Conservation (phyloP, 92 coral and sea anemone species). For the Anthopleura xanthogrammica region DNA sequence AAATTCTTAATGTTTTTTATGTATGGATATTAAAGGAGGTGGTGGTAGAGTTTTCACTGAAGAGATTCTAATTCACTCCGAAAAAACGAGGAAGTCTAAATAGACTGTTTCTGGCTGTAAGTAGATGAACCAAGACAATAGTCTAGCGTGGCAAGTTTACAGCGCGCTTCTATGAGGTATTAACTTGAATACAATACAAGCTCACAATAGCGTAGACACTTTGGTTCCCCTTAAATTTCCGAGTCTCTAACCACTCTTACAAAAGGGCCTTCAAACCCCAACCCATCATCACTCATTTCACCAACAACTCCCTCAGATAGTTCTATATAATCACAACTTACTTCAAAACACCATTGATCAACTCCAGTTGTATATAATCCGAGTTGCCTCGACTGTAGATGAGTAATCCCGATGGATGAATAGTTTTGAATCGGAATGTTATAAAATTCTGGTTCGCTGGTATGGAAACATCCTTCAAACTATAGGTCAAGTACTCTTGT, state of each 20-base stretch:
- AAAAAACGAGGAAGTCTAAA: not conserved
- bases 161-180: not conserved
- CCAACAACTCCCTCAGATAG: not conserved
- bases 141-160: not conserved
- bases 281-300: not conserved
- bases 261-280: slow-evolving; percentile 3
- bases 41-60: not conserved
- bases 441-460: slow-evolving; percentile 30
- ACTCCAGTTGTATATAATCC: slow-evolving; percentile 64
- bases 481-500: slow-evolving; percentile 42
- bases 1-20: not conserved
- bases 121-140: not conserved
- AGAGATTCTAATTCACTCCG: not conserved
- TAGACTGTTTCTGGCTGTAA: not conserved
- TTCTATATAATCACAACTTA: slow-evolving; percentile 9
- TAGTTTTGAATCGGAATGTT: slow-evolving; percentile 67
- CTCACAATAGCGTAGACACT: not conserved
- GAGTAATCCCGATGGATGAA: slow-evolving; percentile 78
- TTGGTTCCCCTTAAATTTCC: not conserved
- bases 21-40: not conserved
- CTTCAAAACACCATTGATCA: slow-evolving; percentile 60
- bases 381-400: slow-evolving; percentile 60
- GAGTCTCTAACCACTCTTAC: not conserved
- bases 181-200: not conserved
- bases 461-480: slow-evolving; percentile 5